Conservation (phyloP, 2,888 invertebrate genomes). For the Norana najaformis region DNA sequence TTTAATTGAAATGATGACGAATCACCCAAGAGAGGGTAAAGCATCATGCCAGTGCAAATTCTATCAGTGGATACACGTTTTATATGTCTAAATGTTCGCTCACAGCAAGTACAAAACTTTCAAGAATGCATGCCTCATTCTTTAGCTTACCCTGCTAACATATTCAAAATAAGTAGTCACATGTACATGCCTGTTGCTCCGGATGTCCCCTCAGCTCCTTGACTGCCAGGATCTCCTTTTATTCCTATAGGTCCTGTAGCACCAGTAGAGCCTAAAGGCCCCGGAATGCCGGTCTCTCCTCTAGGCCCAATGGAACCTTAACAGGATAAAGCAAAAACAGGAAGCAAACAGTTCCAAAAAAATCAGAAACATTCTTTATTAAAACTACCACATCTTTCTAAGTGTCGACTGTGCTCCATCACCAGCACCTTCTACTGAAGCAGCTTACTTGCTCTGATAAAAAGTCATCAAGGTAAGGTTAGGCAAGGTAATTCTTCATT, state of each 20-base stretch:
- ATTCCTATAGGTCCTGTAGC: not conserved
- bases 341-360: not conserved
- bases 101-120: not conserved
- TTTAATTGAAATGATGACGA: not conserved
- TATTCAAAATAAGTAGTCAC: not conserved
- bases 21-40: not conserved
- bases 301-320: conserved; percentile 3
- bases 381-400: not conserved
- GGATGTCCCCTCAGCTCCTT: conserved; percentile 31
- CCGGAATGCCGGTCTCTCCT: not conserved
- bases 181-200: conserved; percentile 27
- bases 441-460: not conserved
- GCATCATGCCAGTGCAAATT: not conserved
- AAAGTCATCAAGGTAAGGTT: not conserved
- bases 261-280: not conserved
- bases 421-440: not conserved
- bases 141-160: not conserved
- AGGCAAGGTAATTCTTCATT: too few relatives aligned
- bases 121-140: not conserved
- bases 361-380: not conserved
- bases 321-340: not conserved
- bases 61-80: not conserved
- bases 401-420: not conserved
- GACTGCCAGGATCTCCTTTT: conserved; percentile 31
- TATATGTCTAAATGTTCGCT: too few relatives aligned